A percentile compares a stretch with the other conserved stretches of the same genome.
These are phyloP conservation scores for Falco berigora DNA, from an alignment of 2,797 vertebrate species.

Conservation along the genomic window DNA sequence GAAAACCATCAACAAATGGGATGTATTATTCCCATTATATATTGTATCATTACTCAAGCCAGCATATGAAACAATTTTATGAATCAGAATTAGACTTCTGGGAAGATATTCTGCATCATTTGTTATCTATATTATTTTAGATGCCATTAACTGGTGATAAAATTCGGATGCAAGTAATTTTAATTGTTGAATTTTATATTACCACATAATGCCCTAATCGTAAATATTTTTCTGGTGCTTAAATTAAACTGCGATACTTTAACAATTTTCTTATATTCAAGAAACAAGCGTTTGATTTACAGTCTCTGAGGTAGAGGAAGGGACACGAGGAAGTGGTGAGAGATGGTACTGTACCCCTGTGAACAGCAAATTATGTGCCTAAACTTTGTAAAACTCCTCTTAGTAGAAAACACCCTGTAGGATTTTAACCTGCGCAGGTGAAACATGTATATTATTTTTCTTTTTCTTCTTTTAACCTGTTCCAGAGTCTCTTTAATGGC, in stretches of 20 bases:
- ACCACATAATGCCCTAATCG: background rate
- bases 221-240: background rate
- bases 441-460: background rate
- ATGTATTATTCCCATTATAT: background rate
- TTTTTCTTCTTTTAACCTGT: background rate
- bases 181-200: constrained; percentile 11
- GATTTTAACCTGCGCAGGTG: background rate
- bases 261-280: background rate
- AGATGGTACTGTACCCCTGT: background rate
- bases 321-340: background rate
- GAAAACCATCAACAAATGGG: constrained; percentile 3
- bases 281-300: background rate
- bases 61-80: background rate
- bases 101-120: constrained; percentile 3
- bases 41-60: background rate
- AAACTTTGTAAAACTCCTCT: background rate
- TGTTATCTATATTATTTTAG: constrained; percentile 40
- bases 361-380: background rate
- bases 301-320: background rate
- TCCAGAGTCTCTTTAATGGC: background rate
- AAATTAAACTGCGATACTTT: background rate
- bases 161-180: constrained; percentile 44
- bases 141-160: constrained; percentile 28
- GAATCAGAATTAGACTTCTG: constrained; percentile 47
- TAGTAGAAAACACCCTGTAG: background rate